Base-by-base conservation (phyloP, 2,797 vertebrate species). In the Pangasius djambal region DNA sequence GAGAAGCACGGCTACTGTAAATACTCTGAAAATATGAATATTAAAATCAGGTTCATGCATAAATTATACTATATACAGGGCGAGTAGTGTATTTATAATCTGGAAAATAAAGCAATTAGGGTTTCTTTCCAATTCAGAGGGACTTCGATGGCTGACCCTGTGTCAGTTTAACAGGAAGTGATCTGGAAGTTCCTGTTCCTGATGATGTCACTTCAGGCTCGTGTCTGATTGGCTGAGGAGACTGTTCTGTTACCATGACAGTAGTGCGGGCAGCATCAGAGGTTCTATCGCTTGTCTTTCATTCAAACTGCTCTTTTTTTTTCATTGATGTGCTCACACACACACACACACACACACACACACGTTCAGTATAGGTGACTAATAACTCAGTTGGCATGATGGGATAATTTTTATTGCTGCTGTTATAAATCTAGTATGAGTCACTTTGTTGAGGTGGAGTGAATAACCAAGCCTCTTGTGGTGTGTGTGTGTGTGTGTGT, bases 221-320 rank as follows among this genome's bases (percentile, higher is more conserved):
- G 1, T 10, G 1, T 55, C 59, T 87, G 86, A 87, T 87, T 79
- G 86, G 74, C 59, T 67, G 74, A 79, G 59, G 31, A 79, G 59
- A 55, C 25, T 20, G 50, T 81, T 55, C 86, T 37, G 86, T 87
- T 87, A 81, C 86, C 86, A 87, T 87, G 86, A 87, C 86, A 87
- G 86, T 81, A 40, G 61, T 40, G 75, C 28, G 48, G 61, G 65
- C 48, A 81, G 61, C 59, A 69, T 65, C 61, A 25, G 86, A 81
- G 48, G 61, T 57, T 81, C 61, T 28, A 67, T 63, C 37, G 28
- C 22, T 40, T 67, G 20, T 67, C 44, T 81, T 87, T 87, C 86
- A 67, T 67, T 87, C 75, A 52, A 63, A 52, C 20, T 67, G n/a
- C 61, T 40, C 74, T 63, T 59, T 69, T 48, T 75, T 31, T 55